Evolutionary conservation across 2,888 invertebrate species (phyloP), one percentile per base, ranked within the genome.

Genomic region (Sarcophaga rosellei): DNA sequence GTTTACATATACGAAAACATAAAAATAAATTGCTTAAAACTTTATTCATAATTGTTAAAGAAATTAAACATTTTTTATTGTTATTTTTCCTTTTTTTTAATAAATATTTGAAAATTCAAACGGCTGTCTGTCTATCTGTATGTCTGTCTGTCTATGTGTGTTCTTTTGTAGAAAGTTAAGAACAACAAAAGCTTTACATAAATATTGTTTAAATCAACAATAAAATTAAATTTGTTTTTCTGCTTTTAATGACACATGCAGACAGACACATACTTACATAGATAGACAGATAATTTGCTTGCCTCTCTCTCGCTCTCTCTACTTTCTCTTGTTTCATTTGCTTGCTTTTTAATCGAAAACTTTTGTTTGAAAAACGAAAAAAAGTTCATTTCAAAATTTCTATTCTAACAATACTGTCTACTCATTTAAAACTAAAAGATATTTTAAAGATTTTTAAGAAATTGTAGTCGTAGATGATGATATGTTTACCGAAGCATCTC

Each of bases 11-110:
- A 35, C 8, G 35, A 35, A 8, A 35, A 2, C 35, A 10, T 35
- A 35, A 61, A 73, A 57, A 72, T 35, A 17, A 21, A 15, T 61
- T 61, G 11, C 10, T 20, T 3, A 75, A 69, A 78, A 78, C 69
- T 78, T 78, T 78, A 21, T 47, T 53, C 47, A 62, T 79, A 72
- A 79, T 72, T 79, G 72, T 72, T 70, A 12, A 53, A 35, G 61
- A 44, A 69, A 68, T 68, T 78, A 77, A 68, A 61, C 20, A 21
- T 45, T 44, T 59, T 59, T 44, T 35, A 20, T 35, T 20, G 15
- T 20, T 20, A 21, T 53, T 15, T 66, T 23, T 17, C 21, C 17
- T 25, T 57, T 4, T 3, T 59, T 21, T 45, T 17, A 17, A 3
- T 20, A 59, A 20, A 20, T 21, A 47, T 35, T 35, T 35, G 35